Conservation (phyloP, 2,888 invertebrate genomes). For the Phytoseiulus persimilis region DNA sequence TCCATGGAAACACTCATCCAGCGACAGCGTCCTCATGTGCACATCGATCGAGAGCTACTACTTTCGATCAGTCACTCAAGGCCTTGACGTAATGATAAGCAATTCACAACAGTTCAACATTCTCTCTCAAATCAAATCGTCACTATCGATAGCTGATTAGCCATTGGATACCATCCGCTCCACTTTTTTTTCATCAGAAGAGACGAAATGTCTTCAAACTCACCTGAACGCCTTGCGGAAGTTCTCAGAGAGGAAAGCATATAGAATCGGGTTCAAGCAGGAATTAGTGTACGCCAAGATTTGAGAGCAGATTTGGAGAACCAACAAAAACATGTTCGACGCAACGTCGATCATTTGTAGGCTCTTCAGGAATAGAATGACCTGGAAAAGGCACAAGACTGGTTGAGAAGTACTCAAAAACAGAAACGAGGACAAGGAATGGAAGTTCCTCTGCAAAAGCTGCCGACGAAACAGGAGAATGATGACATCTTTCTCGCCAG, state of each 20-base stretch:
- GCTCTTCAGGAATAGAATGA: constrained; percentile 69
- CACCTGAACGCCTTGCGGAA: constrained; percentile 74
- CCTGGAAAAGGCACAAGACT: constrained; percentile 55
- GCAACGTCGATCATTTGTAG: constrained; percentile 64
- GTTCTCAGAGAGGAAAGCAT: constrained; percentile 87
- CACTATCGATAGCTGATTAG: neutral
- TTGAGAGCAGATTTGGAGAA: constrained; percentile 49
- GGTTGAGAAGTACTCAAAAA: neutral
- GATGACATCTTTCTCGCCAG: no score
- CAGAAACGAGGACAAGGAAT: neutral
- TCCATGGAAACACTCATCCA: neutral
- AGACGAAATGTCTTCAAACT: constrained; percentile 44
- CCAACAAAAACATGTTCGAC: constrained; percentile 49
- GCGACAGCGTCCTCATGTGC: neutral
- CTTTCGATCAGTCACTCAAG: neutral
- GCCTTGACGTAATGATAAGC: no score
- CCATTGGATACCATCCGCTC: no score
- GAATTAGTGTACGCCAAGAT: constrained; percentile 75
- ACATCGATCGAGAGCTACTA: neutral
- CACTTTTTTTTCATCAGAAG: no score
- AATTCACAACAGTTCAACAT: neutral
- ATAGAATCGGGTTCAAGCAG: constrained; percentile 86
- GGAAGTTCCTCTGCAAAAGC: no score
- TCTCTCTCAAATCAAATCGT: neutral
- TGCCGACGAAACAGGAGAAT: no score